Evolutionary conservation across 2,113 vertebrate species (phyloP).

Genomic region (Centropus unirufus): DNA sequence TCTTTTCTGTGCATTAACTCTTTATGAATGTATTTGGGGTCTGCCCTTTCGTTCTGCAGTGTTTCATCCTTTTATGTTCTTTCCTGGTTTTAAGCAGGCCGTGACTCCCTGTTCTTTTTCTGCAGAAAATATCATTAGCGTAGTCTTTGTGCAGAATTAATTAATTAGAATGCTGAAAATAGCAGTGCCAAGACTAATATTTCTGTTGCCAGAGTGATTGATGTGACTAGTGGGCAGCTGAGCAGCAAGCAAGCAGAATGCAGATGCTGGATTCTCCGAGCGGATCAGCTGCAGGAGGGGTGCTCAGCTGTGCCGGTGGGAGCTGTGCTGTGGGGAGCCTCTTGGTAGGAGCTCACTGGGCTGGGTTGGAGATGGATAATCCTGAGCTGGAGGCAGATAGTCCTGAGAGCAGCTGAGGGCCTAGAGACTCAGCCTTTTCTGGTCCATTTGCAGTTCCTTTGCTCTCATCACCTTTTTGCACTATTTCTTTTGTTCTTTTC

Average conservation of each 20-base stretch:
- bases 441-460: not conserved
- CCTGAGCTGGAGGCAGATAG: not conserved
- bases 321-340: fast-evolving
- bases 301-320: not conserved
- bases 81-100: not conserved
- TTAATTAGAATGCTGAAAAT: not conserved
- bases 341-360: not conserved
- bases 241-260: not conserved
- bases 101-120: not conserved
- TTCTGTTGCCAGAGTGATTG: not conserved
- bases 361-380: not conserved
- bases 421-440: not conserved
- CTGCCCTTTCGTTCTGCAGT: not conserved
- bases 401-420: not conserved
- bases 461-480: not conserved
- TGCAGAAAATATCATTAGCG: not conserved
- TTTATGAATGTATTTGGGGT: not conserved
- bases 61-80: not conserved
- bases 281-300: not conserved
- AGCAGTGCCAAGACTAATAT: not conserved
- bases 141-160: not conserved
- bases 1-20: not conserved
- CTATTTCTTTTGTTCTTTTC: not conserved
- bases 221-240: not conserved
- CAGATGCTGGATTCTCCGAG: fast-evolving